Base-by-base conservation (phyloP, 2,797 vertebrate genomes). In the Nasua narica region DNA sequence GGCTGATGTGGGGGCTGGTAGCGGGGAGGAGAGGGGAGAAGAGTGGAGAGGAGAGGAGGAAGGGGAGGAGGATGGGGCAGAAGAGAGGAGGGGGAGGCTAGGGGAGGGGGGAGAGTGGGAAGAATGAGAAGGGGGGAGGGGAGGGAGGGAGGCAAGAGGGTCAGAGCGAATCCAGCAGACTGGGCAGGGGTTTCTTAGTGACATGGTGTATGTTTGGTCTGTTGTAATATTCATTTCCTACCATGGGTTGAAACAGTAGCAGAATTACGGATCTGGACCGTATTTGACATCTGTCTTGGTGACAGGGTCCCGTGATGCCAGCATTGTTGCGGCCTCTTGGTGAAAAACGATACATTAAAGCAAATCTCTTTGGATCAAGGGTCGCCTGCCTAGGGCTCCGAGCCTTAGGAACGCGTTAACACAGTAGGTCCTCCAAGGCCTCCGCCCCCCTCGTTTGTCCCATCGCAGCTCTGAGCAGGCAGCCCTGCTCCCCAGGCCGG, bases 381-480 rank as follows among this genome's bases (percentile, higher is more conserved):
- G 0, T 5, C 4, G 7, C 2, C 40, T 11, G 35, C 43, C 27
- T 16, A 1, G 2, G 43, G 15, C 72, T 29, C 70, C 29, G 70
- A 0, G 40, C 27, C 23, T 18, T 46, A 16, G 27, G 27, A 32
- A 11, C 0, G 40, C 4, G 8, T 29, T 18, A 19, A 2, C n/a
- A 2, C 0, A 0, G 27, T 0, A 7, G 65, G 4, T 0, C 37
- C 87, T 7, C 0, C 1, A 0, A 16, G 21, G 43, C 58, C 12
- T 14, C 3, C 0, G 21, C 10, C 29, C 19, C 29, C 0, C 5
- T 1, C 50, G 76, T 5, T 43, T n/a, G 3, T 52, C 23, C 2
- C 25, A 0, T 7, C 7, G 0, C 19, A 23, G 37, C 12, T 11
- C 32, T n/a, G 23, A 3, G 1, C 3, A 8, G 0, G 14, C 27